Evolutionary conservation across 1,140 invertebrate species (phyloP).

Genomic region (Tetranychus cinnabarinus): DNA sequence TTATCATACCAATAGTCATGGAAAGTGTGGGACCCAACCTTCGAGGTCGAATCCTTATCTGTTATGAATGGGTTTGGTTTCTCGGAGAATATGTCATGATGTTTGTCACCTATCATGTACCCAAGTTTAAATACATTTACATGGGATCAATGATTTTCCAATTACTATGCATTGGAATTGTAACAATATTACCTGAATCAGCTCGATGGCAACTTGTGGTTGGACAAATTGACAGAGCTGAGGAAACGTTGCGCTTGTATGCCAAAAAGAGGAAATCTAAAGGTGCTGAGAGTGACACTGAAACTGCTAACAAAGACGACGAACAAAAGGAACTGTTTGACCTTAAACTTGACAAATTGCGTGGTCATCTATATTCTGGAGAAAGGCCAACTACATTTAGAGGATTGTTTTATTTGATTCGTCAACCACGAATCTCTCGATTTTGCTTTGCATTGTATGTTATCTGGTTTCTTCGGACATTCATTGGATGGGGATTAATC

Average conservation of each 20-base stretch:
- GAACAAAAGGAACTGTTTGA: no score
- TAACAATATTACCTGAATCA: neutral
- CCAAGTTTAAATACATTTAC: neutral
- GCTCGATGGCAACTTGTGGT: conserved; percentile 1
- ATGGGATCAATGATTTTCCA: neutral
- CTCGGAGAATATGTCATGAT: neutral
- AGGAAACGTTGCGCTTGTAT: neutral
- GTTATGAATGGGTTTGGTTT: neutral
- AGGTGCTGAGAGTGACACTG: no score
- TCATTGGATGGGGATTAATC: no score
- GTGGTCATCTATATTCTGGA: no score
- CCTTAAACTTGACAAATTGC: no score
- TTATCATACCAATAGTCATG: neutral
- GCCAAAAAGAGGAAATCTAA: no score
- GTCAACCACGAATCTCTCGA: no score
- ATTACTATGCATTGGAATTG: neutral
- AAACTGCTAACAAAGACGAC: no score
- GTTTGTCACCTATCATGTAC: neutral
- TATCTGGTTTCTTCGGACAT: no score
- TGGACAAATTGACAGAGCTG: neutral
- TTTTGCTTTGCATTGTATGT: no score
- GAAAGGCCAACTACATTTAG: no score
- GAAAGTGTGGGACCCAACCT: neutral
- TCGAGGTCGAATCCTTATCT: neutral
- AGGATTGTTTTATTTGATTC: no score